Evolutionary conservation across 2,797 vertebrate species (phyloP), one percentile per base, ranked within the genome.

Genomic region (Alfaro cultratus): DNA sequence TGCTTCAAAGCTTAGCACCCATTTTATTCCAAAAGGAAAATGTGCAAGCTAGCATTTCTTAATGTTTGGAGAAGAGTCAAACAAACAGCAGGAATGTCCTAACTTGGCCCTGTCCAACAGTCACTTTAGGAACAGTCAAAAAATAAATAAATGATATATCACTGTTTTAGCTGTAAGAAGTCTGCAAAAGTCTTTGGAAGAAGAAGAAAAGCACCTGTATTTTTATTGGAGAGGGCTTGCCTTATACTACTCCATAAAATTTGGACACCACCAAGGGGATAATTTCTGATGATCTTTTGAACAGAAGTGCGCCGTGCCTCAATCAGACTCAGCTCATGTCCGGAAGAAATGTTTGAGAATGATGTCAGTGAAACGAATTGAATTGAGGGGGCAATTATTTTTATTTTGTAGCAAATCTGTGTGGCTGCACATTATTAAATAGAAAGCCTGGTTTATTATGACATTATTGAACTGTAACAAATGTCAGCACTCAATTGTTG

Each of bases 51-150:
- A 92, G 87, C 89, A 91, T 95, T 95, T 94, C 41, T 71, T 94
- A 96, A 96, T 96, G 95, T 94, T 94, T 96, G 91, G 93, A 96
- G 91, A 94, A 95, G 93, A 92, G 93, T 95, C 92, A 71, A 71
- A 90, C 93, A 93, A 93, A 92, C 92, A 85, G 88, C 85, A 93
- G 94, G 83, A 72, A 57, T 78, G 82, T 81, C 74, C 64, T 76
- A 55, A 55, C 51, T 23, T n/a, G 29, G 73, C 74, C 41, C 29
- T 23, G 53, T 86, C 72, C 68, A 62, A 34, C 45, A 18, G 29
- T 67, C 77, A 79, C 80, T 31, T 81, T 79, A 82, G 68, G 78
- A 82, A 85, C 80, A 85, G 84, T 86, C 87, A 81, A 85, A 87
- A 79, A 85, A 86, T 90, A 92, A 93, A 92, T 81, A 84, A 62